phyloP scores from a whole-genome alignment of 1,140 invertebrate genomes.

The Brachionus plicatilis region DNA sequence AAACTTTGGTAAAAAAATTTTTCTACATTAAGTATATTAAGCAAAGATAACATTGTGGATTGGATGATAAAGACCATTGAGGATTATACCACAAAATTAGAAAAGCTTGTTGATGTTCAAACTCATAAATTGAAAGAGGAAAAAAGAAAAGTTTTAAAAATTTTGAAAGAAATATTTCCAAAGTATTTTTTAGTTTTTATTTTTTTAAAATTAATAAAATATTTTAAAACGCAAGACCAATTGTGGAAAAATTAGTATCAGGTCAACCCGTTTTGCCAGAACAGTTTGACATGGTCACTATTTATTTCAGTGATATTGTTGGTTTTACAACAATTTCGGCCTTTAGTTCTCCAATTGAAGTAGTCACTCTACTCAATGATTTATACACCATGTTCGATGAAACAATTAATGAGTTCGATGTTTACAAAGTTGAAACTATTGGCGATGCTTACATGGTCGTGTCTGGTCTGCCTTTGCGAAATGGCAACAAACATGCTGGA shows the following conservation, averaged over 20 bases:
- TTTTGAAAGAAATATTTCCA: conserved; percentile 82
- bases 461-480: conserved; percentile 33
- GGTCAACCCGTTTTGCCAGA: conserved; percentile 79
- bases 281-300: conserved; percentile 70
- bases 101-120: conserved; percentile 78
- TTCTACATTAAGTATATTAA: conserved; percentile 45
- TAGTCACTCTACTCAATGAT: conserved; percentile 47
- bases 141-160: conserved; percentile 84
- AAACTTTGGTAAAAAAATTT: neutral
- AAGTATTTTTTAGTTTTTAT: conserved; percentile 59
- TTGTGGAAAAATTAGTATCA: conserved; percentile 79
- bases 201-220: neutral
- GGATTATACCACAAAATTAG: conserved; percentile 86
- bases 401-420: conserved; percentile 65
- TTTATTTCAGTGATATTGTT: conserved; percentile 97
- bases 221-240: conserved; percentile 60
- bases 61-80: conserved; percentile 93
- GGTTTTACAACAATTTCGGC: conserved; percentile 94
- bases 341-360: conserved; percentile 81
- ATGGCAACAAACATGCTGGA: conserved; percentile 45
- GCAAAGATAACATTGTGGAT: conserved; percentile 87
- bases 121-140: conserved; percentile 84
- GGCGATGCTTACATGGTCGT: conserved; percentile 53
- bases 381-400: conserved; percentile 45
- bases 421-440: conserved; percentile 65